Evolutionary conservation across 2,113 vertebrate genomes (phyloP).

Genomic region (Picathartes gymnocephalus): DNA sequence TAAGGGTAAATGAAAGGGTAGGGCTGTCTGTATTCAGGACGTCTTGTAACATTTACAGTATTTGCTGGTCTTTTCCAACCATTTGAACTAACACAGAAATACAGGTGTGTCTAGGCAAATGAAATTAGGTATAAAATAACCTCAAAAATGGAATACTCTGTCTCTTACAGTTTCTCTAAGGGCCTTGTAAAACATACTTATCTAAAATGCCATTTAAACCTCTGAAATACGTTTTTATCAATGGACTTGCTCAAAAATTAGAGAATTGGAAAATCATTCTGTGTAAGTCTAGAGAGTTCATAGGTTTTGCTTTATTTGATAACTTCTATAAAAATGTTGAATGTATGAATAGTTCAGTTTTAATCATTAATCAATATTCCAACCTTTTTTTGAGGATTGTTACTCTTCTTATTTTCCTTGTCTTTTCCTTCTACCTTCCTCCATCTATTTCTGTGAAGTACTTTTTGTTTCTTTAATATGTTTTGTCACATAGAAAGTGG

Average conservation of each 20-base stretch:
- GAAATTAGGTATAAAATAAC: background rate
- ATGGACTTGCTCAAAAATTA: background rate
- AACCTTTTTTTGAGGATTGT: rapidly evolving
- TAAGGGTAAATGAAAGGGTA: background rate
- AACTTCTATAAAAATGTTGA: background rate
- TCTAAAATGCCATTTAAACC: background rate
- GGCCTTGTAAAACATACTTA: rapidly evolving
- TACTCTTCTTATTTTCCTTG: background rate
- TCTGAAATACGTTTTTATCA: background rate
- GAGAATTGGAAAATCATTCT: background rate
- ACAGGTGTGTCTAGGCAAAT: background rate
- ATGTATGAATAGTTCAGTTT: background rate
- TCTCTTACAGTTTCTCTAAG: background rate
- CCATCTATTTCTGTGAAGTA: background rate
- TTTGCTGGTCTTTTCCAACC: background rate
- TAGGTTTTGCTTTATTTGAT: background rate
- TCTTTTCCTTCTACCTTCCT: background rate
- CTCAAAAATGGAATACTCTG: background rate
- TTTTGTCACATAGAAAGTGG: background rate
- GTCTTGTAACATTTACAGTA: background rate
- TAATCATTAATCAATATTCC: background rate
- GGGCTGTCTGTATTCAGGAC: background rate
- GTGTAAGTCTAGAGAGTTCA: background rate
- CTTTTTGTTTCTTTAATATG: background rate
- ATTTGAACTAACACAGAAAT: background rate